phyloP scores from a whole-genome alignment of 1,140 invertebrate species.

The Hormaphis cornu region DNA sequence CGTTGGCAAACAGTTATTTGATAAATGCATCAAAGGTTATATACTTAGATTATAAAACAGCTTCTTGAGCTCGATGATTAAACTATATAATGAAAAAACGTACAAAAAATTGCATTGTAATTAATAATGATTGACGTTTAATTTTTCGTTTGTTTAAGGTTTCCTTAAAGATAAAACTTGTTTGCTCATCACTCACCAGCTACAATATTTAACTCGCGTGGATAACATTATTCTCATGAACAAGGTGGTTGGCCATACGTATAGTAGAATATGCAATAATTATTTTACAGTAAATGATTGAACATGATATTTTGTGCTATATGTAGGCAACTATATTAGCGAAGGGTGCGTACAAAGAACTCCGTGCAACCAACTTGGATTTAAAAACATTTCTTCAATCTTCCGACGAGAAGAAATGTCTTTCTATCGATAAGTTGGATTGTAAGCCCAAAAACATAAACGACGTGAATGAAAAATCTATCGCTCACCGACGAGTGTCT shows the following conservation, averaged over 20 bases:
- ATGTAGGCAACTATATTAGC: slow-evolving; percentile 49
- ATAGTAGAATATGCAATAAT: neutral
- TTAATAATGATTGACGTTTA: neutral
- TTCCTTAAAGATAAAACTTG: slow-evolving; percentile 54
- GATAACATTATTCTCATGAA: slow-evolving; percentile 69
- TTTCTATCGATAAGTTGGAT: slow-evolving; percentile 35
- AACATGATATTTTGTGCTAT: neutral
- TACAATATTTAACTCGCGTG: slow-evolving; percentile 65
- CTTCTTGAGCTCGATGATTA: too few relatives aligned
- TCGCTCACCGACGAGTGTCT: slow-evolving; percentile 36
- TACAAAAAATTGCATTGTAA: neutral
- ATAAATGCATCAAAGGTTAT: slow-evolving; percentile 52
- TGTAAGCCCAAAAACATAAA: neutral
- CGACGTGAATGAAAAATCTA: too few relatives aligned
- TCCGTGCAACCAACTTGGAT: slow-evolving; percentile 46
- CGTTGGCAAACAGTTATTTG: slow-evolving; percentile 69
- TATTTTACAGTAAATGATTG: neutral
- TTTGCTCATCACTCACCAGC: slow-evolving; percentile 73
- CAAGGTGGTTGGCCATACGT: slow-evolving; percentile 49
- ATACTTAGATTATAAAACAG: too few relatives aligned
- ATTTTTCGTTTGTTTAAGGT: slow-evolving; percentile 36
- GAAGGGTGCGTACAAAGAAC: slow-evolving; percentile 49
- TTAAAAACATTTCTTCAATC: slow-evolving; percentile 47
- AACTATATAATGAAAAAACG: too few relatives aligned
- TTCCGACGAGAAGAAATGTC: slow-evolving; percentile 41